phyloP scores from a whole-genome alignment of 2,113 vertebrate species.

The Aramus guarauna region DNA sequence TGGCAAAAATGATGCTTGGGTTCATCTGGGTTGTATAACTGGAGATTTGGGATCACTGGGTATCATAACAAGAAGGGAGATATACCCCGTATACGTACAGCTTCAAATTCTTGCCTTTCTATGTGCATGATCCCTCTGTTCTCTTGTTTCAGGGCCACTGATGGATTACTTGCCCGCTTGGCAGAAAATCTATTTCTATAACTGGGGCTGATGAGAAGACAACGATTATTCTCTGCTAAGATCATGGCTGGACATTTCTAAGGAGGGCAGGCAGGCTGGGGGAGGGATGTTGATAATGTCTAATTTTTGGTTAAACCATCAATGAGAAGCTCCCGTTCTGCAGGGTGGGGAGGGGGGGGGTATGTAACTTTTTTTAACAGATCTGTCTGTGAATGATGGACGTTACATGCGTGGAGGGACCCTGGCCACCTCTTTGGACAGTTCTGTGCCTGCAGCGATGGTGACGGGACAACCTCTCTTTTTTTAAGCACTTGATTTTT shows the following conservation, averaged over 20 bases:
- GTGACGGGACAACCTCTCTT: not conserved
- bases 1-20: not conserved
- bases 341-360: not conserved
- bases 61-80: not conserved
- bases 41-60: not conserved
- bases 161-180: constrained; percentile 96
- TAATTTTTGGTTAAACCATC: constrained; percentile 7
- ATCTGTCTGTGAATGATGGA: not conserved
- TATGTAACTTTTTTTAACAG: not conserved
- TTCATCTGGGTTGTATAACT: not conserved
- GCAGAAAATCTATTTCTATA: constrained; percentile 99
- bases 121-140: not conserved
- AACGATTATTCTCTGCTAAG: not conserved
- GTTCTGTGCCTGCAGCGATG: not conserved
- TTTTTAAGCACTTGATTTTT: constrained; percentile 23
- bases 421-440: not conserved
- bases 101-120: not conserved
- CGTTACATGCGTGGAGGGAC: not conserved
- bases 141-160: constrained; percentile 83
- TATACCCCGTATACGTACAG: too few relatives aligned
- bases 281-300: not conserved
- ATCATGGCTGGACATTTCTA: not conserved
- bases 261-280: not conserved
- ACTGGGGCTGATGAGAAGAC: constrained; percentile 85
- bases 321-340: not conserved